Base-by-base conservation (phyloP, 2,888 invertebrate species). In the Tryphoninae sp. region DNA sequence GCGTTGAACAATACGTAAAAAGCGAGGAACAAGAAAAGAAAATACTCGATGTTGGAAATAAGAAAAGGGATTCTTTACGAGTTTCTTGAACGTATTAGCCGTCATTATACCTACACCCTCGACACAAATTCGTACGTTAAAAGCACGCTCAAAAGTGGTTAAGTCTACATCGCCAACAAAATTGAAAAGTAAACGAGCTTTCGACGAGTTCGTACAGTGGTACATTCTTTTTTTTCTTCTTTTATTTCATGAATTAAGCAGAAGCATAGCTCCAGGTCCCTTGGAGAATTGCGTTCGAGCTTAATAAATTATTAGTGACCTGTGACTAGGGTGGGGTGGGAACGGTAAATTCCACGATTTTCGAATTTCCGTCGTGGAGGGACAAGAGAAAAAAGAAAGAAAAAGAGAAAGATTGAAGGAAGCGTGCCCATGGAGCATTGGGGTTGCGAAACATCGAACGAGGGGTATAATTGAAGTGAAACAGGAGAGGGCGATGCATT, bases 231-330 rank as follows among this genome's bases (percentile, higher is more conserved):
- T 33, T 62, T 7, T 9, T 8, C 23, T 7, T 13, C 42, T 61
- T 8, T 45, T 67, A 1, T 4, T 45, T 23, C 58, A 11, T 16
- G 49, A 69, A 71, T 65, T 51, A 73, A 62, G 13, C 6, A 62
- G 40, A 19, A n/a, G 8, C 40, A 55, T 49, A 26, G 13, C 7
- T 42, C 42, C 2, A 22, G 2, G 22, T n/a, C 1, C 23, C 23
- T 8, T 19, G 53, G 23, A 58, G 59, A 59, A 72, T 72, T 67
- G 13, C 26, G 59, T 55, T 11, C 23, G 19, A 53, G 67, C 67
- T 62, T 76, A 40, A 72, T 73, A 33, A 67, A 67, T 64, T 69
- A 74, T 81, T 68, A 68, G 49, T 49, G 67, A 51, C 49, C 73
- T 73, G 49, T 16, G 1, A 40, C 53, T 7, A 45, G 19, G 3